These are phyloP conservation scores for Drosophila testacea DNA, from an alignment of 2,888 invertebrate species.

Conservation along the genomic window DNA sequence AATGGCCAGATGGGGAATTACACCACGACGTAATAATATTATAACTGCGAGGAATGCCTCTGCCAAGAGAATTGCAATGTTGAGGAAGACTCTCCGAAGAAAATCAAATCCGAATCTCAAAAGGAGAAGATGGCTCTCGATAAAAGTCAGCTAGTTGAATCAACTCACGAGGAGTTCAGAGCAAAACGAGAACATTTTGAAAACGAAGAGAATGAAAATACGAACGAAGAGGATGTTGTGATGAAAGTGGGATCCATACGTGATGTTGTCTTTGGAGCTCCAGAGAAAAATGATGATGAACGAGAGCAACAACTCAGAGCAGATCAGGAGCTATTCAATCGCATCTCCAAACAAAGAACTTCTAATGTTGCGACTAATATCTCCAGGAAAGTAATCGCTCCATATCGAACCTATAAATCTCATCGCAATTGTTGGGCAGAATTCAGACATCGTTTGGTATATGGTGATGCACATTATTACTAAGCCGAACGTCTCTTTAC, in stretches of 20 bases:
- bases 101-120: too few relatives aligned
- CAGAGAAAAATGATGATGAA: conserved; percentile 48
- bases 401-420: conserved; percentile 52
- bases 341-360: conserved; percentile 14
- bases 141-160: neutral
- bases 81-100: neutral
- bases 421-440: conserved; percentile 66
- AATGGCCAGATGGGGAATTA: neutral
- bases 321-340: conserved; percentile 40
- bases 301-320: neutral
- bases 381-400: conserved; percentile 55
- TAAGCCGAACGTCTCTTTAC: neutral
- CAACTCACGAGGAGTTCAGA: neutral
- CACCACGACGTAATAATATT: conserved; percentile 29
- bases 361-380: neutral
- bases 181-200: neutral
- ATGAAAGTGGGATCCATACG: conserved; percentile 15
- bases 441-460: conserved; percentile 64
- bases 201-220: neutral
- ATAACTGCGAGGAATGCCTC: conserved; percentile 1
- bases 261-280: conserved; percentile 42
- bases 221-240: neutral
- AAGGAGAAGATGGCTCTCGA: neutral
- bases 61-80: neutral
- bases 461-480: conserved; percentile 48